Evolutionary conservation across 37 sponge, comb jelly and placozoan genomes (phyloP).

Genomic region (Mnemiopsis leidyi): DNA sequence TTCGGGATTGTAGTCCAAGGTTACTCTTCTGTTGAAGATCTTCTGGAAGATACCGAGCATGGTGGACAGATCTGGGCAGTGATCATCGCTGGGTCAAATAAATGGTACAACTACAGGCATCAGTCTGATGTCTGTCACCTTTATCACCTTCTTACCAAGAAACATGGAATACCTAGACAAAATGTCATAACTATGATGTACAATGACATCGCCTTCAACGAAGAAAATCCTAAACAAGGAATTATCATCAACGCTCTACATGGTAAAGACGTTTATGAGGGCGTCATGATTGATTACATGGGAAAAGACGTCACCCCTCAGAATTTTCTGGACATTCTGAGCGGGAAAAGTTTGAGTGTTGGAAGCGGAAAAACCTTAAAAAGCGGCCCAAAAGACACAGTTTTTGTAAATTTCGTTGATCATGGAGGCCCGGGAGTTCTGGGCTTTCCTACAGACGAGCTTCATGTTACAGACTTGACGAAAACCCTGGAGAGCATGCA

Average conservation of each 20-base stretch:
- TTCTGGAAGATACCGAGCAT: not conserved
- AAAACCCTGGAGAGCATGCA: not conserved
- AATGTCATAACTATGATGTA: slow-evolving; percentile 79
- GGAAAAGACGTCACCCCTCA: slow-evolving; percentile 72
- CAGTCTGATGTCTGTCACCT: slow-evolving; percentile 86
- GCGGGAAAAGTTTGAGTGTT: slow-evolving; percentile 66
- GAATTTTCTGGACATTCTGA: slow-evolving; percentile 74
- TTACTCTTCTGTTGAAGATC: not conserved
- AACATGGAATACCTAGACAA: slow-evolving; percentile 71
- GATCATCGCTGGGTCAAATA: slow-evolving; percentile 75
- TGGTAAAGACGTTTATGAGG: slow-evolving; percentile 71
- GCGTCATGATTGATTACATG: slow-evolving; percentile 78
- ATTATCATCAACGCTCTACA: slow-evolving; percentile 54
- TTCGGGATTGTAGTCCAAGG: not conserved
- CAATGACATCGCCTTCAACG: slow-evolving; percentile 80
- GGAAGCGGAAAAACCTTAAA: not conserved
- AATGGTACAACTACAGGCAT: slow-evolving; percentile 78
- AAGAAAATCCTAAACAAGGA: slow-evolving; percentile 3
- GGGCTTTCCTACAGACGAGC: slow-evolving; percentile 72
- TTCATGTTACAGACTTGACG: slow-evolving; percentile 33
- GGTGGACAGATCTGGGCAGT: slow-evolving; percentile 72
- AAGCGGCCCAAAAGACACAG: slow-evolving; percentile 74
- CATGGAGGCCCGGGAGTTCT: slow-evolving; percentile 79
- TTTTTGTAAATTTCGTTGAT: slow-evolving; percentile 81
- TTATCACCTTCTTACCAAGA: slow-evolving; percentile 72